These are phyloP conservation scores for Calidris pygmaea DNA, from an alignment of 2,113 vertebrate species.

Conservation along the genomic window DNA sequence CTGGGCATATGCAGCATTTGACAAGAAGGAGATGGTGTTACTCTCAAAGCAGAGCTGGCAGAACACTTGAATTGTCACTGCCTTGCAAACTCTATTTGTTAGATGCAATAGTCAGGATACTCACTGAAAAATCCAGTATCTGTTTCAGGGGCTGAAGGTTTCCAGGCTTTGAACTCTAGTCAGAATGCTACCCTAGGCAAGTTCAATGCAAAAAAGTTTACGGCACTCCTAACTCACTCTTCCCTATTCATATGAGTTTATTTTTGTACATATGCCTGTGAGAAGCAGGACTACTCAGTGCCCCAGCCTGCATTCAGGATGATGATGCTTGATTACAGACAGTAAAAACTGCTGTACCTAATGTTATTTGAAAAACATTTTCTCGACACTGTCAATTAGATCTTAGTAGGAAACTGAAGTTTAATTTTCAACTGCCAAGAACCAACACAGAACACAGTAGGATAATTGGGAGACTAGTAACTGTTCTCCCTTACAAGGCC, in stretches of 20 bases:
- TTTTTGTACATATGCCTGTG: not conserved
- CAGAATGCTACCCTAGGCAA: not conserved
- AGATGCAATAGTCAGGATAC: not conserved
- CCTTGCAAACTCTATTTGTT: not conserved
- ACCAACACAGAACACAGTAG: not conserved
- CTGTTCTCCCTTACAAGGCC: not conserved
- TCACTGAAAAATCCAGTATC: not conserved
- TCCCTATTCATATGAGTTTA: not conserved
- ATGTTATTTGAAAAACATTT: not conserved
- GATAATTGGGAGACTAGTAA: not conserved
- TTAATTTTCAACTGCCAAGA: not conserved
- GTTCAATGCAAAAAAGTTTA: not conserved
- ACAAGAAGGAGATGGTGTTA: not conserved
- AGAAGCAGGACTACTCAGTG: not conserved
- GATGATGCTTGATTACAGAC: not conserved
- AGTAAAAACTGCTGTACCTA: not conserved
- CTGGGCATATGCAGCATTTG: not conserved
- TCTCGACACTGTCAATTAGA: not conserved
- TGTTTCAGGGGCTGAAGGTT: not conserved
- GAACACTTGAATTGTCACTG: not conserved
- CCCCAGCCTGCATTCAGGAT: not conserved
- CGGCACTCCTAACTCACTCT: not conserved
- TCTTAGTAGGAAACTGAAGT: not conserved
- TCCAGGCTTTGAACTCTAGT: not conserved
- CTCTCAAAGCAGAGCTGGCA: not conserved